Base-by-base conservation (phyloP, 1,140 invertebrate species). In the Plutomurus gul region DNA sequence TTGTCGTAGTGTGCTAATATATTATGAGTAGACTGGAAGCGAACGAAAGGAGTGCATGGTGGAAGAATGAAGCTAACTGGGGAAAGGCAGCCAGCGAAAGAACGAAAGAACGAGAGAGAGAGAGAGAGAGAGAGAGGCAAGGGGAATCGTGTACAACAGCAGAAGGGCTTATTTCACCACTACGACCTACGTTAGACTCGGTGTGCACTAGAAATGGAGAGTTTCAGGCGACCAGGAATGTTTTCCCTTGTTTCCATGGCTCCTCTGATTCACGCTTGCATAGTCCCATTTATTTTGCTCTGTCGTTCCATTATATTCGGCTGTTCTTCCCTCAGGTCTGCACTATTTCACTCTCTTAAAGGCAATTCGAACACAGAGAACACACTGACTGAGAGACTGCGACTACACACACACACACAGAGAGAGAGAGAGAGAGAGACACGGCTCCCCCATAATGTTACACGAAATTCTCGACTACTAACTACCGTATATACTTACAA, bases 241-340 rank as follows among this genome's bases (percentile, higher is more conserved):
- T 76, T 76, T 76, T 47, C 46, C 30, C 36, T 76, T 56, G 75
- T 56, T 76, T 76, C 47, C 75, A 76, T 76, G 51, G 49, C 33
- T 76, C 49, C 39, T 60, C 36, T 76, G 75, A 76, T 76, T 76
- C 75, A 76, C 75, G 75, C 75, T 76, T 76, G 13, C 75, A 76
- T 76, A 60, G 47, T 51, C 49, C 75, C 75, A 60, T 60, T 76
- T 76, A 72, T 72, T 72, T 72, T 56, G 30, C 20, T 76, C 49
- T 39, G 11, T 39, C 60, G 27, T 36, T 51, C 47, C 25, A 16
- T 36, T 60, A 27, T 36, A 51, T 76, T 76, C 47, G 70, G 36
- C 36, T 65, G 10, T 43, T 43, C 39, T 43, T 13, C n/a, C 39
- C 39, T 43, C 39, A n/a, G 39, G 39, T 13, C 39, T 43, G n/a